Percentiles rank a stretch among this genome's conserved stretches.
These are phyloP conservation scores for Procavia capensis DNA, from an alignment of 2,113 vertebrate genomes.

Conservation along the genomic window DNA sequence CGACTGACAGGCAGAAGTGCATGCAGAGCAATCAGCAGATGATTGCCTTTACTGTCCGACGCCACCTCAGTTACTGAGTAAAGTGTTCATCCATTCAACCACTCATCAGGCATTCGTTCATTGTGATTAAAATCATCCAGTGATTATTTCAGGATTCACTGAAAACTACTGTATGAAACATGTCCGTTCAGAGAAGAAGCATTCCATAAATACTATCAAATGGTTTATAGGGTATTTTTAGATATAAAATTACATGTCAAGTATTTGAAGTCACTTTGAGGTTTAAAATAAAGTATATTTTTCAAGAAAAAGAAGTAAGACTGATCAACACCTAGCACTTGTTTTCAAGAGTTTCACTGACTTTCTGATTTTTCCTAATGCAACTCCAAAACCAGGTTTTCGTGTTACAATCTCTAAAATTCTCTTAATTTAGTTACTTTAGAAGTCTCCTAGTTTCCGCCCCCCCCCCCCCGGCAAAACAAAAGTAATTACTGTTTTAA, in stretches of 20 bases:
- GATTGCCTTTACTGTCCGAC: neutral
- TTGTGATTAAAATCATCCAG: constrained; percentile 58
- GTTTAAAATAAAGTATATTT: constrained; percentile 41
- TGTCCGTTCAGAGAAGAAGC: constrained; percentile 78
- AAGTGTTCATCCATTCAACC: constrained; percentile 23
- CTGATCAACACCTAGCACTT: neutral
- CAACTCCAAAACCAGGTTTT: neutral
- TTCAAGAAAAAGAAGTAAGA: neutral
- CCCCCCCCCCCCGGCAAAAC: constrained; percentile 13
- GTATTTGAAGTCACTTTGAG: constrained; percentile 63
- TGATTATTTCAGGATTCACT: constrained; percentile 64
- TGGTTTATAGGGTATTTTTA: constrained; percentile 59
- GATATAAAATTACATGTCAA: constrained; percentile 30
- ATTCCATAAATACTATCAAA: constrained; percentile 47
- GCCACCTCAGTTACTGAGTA: constrained; percentile 25
- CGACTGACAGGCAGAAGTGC: neutral
- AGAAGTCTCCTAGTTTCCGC: constrained; percentile 13
- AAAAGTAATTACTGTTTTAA: constrained; percentile 46
- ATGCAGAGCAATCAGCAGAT: neutral
- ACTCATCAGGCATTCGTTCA: constrained; percentile 37
- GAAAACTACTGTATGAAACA: constrained; percentile 59
- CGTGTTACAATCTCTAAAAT: neutral
- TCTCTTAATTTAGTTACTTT: constrained; percentile 2
- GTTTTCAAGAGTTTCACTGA: neutral
- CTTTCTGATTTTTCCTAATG: neutral